phyloP scores from a whole-genome alignment of 2,797 vertebrate species.

The Typhlichthys subterraneus region DNA sequence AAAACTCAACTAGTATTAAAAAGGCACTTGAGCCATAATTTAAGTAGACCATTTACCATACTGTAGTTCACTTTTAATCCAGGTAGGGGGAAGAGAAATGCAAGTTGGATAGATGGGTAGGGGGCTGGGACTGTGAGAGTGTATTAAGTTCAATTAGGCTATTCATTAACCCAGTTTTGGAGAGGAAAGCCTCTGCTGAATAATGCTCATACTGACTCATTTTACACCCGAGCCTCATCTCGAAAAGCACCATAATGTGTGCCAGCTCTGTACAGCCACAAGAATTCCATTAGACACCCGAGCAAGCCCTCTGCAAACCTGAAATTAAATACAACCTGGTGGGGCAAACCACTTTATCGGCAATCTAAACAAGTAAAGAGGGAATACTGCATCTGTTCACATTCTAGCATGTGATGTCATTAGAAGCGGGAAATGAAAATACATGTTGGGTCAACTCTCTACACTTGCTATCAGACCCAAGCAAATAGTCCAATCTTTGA shows the following conservation, averaged over 20 bases:
- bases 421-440: constrained; percentile 33
- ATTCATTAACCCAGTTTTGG: constrained; percentile 82
- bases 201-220: constrained; percentile 71
- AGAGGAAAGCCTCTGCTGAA: constrained; percentile 76
- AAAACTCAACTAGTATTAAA: constrained; percentile 21
- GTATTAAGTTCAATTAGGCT: constrained; percentile 80
- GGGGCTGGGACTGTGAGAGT: constrained; percentile 51
- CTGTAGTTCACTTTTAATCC: constrained; percentile 42
- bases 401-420: constrained; percentile 22
- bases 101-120: constrained; percentile 62
- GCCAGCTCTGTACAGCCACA: constrained; percentile 66
- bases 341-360: constrained; percentile 56
- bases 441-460: constrained; percentile 34
- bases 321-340: constrained; percentile 61
- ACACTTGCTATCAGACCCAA: constrained; percentile 35
- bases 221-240: constrained; percentile 59
- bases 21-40: constrained; percentile 49
- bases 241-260: constrained; percentile 56
- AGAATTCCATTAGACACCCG: constrained; percentile 64
- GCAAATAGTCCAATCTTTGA: constrained; percentile 55
- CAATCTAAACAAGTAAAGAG: constrained; percentile 41
- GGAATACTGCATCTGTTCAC: constrained; percentile 20
- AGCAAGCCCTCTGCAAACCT: constrained; percentile 50
- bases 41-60: constrained; percentile 46
- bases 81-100: constrained; percentile 44